Evolutionary conservation across 2,888 invertebrate species (phyloP), one percentile per base, ranked within the genome.

Genomic region (Cosmorhoe ocellata): DNA sequence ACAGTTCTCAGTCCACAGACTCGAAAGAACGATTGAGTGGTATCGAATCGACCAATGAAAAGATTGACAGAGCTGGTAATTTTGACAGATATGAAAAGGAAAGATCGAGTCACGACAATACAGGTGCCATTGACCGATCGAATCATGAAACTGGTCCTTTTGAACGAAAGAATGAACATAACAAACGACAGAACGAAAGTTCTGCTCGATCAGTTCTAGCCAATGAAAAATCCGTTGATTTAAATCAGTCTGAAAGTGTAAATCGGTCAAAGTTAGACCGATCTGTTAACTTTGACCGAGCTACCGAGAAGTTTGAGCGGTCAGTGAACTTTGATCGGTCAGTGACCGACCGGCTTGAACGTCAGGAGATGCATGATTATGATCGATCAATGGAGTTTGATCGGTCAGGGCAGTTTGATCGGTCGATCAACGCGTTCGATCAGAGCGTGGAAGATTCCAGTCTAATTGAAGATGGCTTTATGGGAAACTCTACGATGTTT

Each of bases 401-500:
- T 13, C 52, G 58, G 1, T 53, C 39, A 1, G 56, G 51, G 1
- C 48, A 42, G 49, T 59, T 47, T 5, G 66, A 65, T n/a, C 59
- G 47, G 12, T 41, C 52, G 33, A 50, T 41, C 39, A 57, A 51
- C 12, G 32, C 42, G 3, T 65, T 56, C 6, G 71, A 73, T 10
- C 61, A 65, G 33, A 63, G 59, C 13, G 46, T 67, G 32, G 84
- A 79, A 1, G 84, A 82, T 27, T 63, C 69, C 28, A 81, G 79
- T 43, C 54, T 75, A 12, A 58, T 76, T 1, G 84, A 84, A 38
- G 85, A 85, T 37, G 78, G 77, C 10, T 77, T 79, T 42, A 76
- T 81, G 56, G 80, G 74, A 53, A 81, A 69, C 31, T 81, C 84
- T 2, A 76, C 78, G 10, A 70, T 80, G 10, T 89, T 75, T 59